Conservation (phyloP, 2,797 vertebrate genomes). For the Oophaga sylvatica region DNA sequence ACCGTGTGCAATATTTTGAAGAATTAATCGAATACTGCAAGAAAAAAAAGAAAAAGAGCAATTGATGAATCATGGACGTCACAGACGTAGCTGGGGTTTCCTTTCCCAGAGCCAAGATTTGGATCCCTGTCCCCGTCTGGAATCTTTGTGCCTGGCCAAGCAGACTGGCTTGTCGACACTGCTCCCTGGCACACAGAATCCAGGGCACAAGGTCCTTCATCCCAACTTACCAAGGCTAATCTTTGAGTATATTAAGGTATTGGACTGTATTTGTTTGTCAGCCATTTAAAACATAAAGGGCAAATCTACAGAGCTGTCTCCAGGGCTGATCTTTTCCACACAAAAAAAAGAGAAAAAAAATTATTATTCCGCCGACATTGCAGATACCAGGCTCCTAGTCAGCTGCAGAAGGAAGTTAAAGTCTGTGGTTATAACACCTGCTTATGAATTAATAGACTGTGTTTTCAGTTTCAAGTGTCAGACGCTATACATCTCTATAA, state of each 20-base stretch:
- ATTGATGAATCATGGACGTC: too few species aligned
- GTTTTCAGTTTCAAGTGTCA: constrained; percentile 42
- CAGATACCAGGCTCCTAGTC: constrained; percentile 13
- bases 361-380: background rate
- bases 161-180: background rate
- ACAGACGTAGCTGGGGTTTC: background rate
- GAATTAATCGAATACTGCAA: too few species aligned
- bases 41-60: too few species aligned
- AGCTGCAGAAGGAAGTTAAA: constrained; percentile 42
- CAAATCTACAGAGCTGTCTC: background rate
- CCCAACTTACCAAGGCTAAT: background rate
- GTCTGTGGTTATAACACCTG: constrained; percentile 52
- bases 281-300: background rate
- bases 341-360: background rate
- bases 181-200: background rate
- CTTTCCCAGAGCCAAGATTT: too few species aligned
- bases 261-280: constrained; percentile 6
- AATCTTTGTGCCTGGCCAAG: background rate
- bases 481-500: constrained; percentile 37
- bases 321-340: background rate
- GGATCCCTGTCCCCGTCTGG: background rate
- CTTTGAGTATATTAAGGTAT: background rate
- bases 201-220: background rate
- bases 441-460: constrained; percentile 43
- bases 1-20: too few species aligned